A percentile compares a stretch with the other conserved stretches of the same genome.
These are phyloP conservation scores for Eutolmus rufibarbis DNA, from an alignment of 2,888 invertebrate genomes.

Conservation along the genomic window DNA sequence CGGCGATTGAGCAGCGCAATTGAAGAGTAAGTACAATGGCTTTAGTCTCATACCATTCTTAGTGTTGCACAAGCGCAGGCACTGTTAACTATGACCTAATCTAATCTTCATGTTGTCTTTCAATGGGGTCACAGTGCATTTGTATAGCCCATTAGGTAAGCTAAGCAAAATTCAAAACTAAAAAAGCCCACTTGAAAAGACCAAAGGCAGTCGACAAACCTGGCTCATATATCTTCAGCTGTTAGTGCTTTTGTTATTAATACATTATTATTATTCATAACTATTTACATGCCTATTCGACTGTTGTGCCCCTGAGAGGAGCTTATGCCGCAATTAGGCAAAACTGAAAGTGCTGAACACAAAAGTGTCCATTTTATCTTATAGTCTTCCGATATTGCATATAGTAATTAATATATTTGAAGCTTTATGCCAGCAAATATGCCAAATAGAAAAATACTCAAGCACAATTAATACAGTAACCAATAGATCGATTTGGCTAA, in stretches of 20 bases:
- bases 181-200: background rate
- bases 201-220: background rate
- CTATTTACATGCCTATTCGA: background rate
- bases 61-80: background rate
- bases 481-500: no score
- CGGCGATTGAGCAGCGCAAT: background rate
- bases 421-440: no score
- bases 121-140: constrained; percentile 18
- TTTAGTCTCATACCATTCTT: background rate
- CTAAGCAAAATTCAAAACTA: constrained; percentile 4
- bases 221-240: constrained; percentile 1
- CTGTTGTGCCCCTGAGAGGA: background rate
- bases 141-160: constrained; percentile 15
- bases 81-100: constrained; percentile 26
- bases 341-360: background rate
- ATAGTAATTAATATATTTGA: background rate
- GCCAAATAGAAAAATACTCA: background rate
- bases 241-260: background rate
- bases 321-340: background rate
- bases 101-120: background rate
- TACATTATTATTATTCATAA: background rate
- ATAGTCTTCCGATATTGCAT: background rate
- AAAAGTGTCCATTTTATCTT: background rate
- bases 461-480: no score
- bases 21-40: background rate